Percentiles rank a stretch among this genome's conserved stretches.
Evolutionary conservation across 2,888 invertebrate genomes (phyloP).

Genomic region (Melinopterus prodromus): DNA sequence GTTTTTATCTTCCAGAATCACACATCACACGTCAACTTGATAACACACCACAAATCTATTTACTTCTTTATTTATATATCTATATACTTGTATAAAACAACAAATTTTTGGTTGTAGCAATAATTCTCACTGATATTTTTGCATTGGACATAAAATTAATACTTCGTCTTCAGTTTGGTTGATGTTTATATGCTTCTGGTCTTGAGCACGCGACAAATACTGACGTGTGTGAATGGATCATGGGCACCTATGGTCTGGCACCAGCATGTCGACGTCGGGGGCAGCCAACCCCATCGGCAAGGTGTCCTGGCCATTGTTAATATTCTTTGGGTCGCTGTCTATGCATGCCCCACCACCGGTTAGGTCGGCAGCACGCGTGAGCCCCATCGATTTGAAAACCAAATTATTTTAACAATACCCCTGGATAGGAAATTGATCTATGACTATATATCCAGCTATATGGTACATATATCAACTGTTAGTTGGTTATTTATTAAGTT

Average conservation of each 20-base stretch:
- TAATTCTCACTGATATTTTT: too few relatives aligned
- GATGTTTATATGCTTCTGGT: background rate
- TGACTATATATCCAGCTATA: background rate
- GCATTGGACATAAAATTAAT: too few relatives aligned
- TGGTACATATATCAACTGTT: background rate
- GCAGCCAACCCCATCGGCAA: slow-evolving; percentile 4
- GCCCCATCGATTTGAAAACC: background rate
- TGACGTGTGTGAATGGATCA: background rate
- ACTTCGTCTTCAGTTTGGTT: background rate
- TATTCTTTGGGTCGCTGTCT: background rate
- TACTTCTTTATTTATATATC: too few relatives aligned
- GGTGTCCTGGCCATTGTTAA: background rate
- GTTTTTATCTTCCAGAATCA: too few relatives aligned
- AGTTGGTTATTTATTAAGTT: too few relatives aligned
- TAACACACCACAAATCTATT: too few relatives aligned
- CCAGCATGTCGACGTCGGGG: background rate
- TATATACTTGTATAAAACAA: too few relatives aligned
- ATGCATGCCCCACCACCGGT: background rate
- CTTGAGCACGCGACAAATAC: background rate
- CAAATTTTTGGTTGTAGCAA: too few relatives aligned
- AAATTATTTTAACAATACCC: background rate
- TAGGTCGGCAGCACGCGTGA: background rate
- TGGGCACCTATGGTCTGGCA: background rate
- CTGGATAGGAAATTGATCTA: background rate
- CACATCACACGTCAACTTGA: too few relatives aligned